Evolutionary conservation across 30 jellyfish, hydroid and myxozoan species (phyloP), one percentile per base, ranked within the genome.

Genomic region (Hydractinia echinata): DNA sequence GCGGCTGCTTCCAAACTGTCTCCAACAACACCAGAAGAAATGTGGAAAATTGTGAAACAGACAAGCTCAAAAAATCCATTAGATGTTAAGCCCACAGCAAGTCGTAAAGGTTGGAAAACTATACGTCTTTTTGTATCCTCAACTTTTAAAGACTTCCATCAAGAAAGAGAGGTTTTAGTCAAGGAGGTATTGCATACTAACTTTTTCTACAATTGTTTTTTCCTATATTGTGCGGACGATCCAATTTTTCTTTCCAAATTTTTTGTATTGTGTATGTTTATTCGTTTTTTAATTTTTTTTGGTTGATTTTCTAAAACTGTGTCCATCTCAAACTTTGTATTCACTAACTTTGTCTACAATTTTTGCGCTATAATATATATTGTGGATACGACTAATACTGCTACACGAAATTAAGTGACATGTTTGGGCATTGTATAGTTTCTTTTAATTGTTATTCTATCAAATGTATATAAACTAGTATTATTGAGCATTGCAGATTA

Each of bases 71-170:
- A 55, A n/a, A 87, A 84, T 8, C 84, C 80, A 18, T 79, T 94
- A 21, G 87, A 88, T 6, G 76, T 94, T 14, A 85, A 94, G 80
- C 99, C 99, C 44, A 66, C 91, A 77, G 85, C 79, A 88, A 84
- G 95, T 82, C 95, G 99, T 5, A 94, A 94, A 82, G 96, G 99
- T 5, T 94, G 99, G 99, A 94, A 95, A 71, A 94, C 99, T 10
- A 88, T 94, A 51, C 90, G 99, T 21, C 56, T 94, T 13, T 94
- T 94, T 84, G 99, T 94, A 55, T 94, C 99, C 5, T 94, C 99
- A 16, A 94, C 99, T 1, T 94, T 94, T 89, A 94, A 88, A 94
- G 99, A 94, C 68, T 94, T 94, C 72, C 99, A 94, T 82, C 96
- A 84, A 73, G 99, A 94, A 70, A 66, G 99, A 67, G 99, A 94